Percentiles rank a stretch among this genome's conserved stretches.
These are phyloP conservation scores for Galagoides demidoff DNA, from an alignment of 2,797 vertebrate species.

Conservation along the genomic window DNA sequence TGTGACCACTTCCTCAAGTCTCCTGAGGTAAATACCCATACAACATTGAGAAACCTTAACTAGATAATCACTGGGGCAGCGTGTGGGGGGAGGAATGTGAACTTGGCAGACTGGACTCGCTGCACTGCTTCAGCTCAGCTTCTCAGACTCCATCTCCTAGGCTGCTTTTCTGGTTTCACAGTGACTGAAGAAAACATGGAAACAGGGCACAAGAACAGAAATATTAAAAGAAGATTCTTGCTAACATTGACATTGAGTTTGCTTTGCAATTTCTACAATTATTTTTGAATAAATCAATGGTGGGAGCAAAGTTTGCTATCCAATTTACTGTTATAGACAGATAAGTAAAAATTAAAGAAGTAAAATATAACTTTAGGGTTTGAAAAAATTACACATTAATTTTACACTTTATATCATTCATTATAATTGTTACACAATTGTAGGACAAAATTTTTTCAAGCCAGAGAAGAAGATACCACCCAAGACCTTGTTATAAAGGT, in stretches of 20 bases:
- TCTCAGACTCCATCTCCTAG: too few species aligned
- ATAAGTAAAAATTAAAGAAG: neutral
- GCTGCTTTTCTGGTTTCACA: neutral
- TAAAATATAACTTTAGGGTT: neutral
- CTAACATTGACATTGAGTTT: neutral
- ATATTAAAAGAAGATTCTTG: neutral
- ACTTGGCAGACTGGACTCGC: too few species aligned
- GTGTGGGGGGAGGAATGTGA: too few species aligned
- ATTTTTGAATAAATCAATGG: neutral
- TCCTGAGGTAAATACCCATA: too few species aligned
- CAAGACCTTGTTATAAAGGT: neutral
- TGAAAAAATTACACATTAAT: neutral
- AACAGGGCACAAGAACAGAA: neutral
- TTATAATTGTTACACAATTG: neutral
- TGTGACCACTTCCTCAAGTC: too few species aligned
- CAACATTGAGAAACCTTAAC: too few species aligned
- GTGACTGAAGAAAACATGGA: neutral
- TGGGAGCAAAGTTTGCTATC: neutral
- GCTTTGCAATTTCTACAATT: neutral
- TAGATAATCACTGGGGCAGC: too few species aligned
- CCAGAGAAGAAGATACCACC: neutral
- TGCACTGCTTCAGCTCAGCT: too few species aligned
- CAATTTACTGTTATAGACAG: neutral
- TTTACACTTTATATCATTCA: neutral
- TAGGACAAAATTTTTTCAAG: neutral